phyloP scores from a whole-genome alignment of 2,113 vertebrate species.

The Microtus pennsylvanicus region DNA sequence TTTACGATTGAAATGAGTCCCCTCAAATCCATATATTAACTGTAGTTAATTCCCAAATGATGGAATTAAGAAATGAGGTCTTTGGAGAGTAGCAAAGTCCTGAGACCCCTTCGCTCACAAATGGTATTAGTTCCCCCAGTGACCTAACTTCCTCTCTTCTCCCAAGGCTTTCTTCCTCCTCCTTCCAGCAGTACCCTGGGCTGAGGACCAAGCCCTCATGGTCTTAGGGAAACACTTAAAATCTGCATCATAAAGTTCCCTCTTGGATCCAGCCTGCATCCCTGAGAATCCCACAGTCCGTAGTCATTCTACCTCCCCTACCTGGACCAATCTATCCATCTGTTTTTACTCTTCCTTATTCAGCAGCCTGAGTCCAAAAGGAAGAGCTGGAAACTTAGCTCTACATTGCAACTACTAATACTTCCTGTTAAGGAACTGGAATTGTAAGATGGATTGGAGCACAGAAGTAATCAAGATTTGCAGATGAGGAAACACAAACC shows the following conservation, averaged over 20 bases:
- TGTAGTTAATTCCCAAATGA: not conserved
- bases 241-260: not conserved
- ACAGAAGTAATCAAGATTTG: conserved; percentile 14
- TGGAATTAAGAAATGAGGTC: not conserved
- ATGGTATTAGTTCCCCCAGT: not conserved
- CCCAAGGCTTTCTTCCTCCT: not conserved
- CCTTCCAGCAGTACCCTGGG: not conserved
- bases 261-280: not conserved
- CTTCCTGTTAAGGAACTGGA: not conserved
- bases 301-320: not conserved
- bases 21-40: not conserved
- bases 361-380: conserved; percentile 4
- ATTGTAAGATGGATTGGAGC: not conserved
- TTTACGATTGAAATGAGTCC: not conserved
- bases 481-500: not conserved
- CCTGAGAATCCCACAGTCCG: not conserved
- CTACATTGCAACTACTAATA: not conserved
- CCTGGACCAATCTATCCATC: not conserved
- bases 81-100: not conserved
- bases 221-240: not conserved
- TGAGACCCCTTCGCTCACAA: not conserved
- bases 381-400: conserved; percentile 5
- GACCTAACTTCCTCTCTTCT: not conserved
- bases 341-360: not conserved
- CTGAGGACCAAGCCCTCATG: not conserved